Base-by-base conservation (phyloP, 2,888 invertebrate species). In the Frankliniella intonsa region DNA sequence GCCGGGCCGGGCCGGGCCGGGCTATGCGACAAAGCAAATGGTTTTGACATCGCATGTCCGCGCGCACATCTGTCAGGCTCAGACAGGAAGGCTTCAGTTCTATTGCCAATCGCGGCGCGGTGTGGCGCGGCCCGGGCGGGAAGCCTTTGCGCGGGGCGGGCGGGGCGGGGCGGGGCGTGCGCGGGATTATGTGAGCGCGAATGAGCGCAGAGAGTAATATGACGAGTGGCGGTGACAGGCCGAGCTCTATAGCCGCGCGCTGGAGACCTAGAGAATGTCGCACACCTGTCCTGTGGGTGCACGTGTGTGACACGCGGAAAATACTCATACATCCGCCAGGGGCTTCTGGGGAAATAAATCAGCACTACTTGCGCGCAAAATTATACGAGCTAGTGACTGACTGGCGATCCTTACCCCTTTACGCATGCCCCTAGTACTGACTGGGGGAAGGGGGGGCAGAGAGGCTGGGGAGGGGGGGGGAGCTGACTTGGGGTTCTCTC, bases 121-220 rank as follows among this genome's bases (percentile, higher is more conserved):
- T 55, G 19, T 55, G 12, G 55, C 19, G 55, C 10, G 55, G 55
- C 55, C 10, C 14, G 51, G 51, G 51, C 51, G 55, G 55, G 62
- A 62, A 38, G 38, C 38, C 38, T 38, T 62, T 62, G 62, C n/a
- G 38, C 38, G 38, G 62, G 62, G 55, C 55, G 55, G 14, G 19
- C 19, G 55, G 55, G 12, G 55, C 19, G 19, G 12, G 12, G 55
- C 19, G 55, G 3, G 55, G 62, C 62, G 55, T 8, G 55, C 14
- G 55, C 55, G 62, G 62, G 62, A 62, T 62, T 62, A 62, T 62
- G n/a, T 62, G 62, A 62, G 62, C 62, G 62, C 62, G 62, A 19
- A 62, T 14, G 62, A 62, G n/a, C 62, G 62, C 62, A 17, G 62
- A 10, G 62, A 62, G 14, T 62, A 62, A 62, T 17, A n/a, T 62